These are phyloP conservation scores for Serrognathus titanus DNA, from an alignment of 2,888 invertebrate genomes.

Conservation along the genomic window DNA sequence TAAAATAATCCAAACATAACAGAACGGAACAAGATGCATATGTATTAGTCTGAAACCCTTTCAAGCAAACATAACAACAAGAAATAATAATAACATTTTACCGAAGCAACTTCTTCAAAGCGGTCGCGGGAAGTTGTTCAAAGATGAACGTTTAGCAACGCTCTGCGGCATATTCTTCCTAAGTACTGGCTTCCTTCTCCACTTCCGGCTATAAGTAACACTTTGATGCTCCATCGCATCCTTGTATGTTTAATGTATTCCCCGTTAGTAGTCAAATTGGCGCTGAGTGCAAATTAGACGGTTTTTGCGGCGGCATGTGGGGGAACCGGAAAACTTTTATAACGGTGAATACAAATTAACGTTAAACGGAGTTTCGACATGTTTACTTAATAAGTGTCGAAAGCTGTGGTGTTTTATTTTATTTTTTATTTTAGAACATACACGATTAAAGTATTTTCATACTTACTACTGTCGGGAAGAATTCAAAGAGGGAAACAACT, in stretches of 20 bases:
- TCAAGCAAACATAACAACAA: slow-evolving; percentile 19
- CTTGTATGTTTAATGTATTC: slow-evolving; percentile 16
- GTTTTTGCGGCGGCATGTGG: slow-evolving; percentile 13
- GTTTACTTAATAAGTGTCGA: no score
- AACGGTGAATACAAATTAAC: neutral
- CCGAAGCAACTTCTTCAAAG: slow-evolving; percentile 39
- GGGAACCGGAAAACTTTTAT: slow-evolving; percentile 1
- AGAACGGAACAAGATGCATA: no score
- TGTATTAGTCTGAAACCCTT: no score
- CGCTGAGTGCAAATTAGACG: slow-evolving; percentile 18
- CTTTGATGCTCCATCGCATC: slow-evolving; percentile 15
- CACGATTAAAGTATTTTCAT: no score
- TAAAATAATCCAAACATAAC: no score
- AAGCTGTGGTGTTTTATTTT: no score
- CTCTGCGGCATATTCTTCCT: neutral
- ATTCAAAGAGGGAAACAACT: no score
- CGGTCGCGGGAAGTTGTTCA: slow-evolving; percentile 27
- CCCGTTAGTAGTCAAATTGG: slow-evolving; percentile 12
- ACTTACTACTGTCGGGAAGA: no score
- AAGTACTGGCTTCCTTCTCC: slow-evolving; percentile 1
- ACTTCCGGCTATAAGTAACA: slow-evolving; percentile 6
- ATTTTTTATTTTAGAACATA: no score
- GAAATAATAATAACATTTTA: slow-evolving; percentile 36
- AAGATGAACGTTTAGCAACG: slow-evolving; percentile 1
- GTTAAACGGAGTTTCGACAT: neutral